Conservation (phyloP, 37 sponge, comb jelly and placozoan genomes). For the Spongilla lacustris region DNA sequence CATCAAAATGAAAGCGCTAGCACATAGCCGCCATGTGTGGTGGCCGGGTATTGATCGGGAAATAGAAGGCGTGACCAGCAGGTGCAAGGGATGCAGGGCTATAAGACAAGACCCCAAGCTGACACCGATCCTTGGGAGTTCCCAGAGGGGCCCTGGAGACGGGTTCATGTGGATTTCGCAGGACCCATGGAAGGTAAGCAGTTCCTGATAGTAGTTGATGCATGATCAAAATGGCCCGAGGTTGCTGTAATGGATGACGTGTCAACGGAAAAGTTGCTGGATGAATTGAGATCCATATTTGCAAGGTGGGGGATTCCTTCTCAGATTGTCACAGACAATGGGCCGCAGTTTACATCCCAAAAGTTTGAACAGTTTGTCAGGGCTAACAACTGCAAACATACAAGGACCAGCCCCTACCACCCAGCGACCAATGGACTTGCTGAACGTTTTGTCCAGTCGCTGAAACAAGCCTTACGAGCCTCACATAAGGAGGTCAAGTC, state of each 20-base stretch:
- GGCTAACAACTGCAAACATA: not conserved
- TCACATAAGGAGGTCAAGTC: slow-evolving; percentile 15
- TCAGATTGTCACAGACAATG: slow-evolving; percentile 43
- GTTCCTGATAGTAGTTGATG: slow-evolving; percentile 8
- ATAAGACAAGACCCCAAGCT: not conserved
- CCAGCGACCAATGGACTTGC: slow-evolving; percentile 37
- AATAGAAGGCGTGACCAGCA: slow-evolving; percentile 1
- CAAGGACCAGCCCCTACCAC: slow-evolving; percentile 24
- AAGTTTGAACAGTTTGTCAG: slow-evolving; percentile 44
- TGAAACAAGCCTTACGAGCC: slow-evolving; percentile 39
- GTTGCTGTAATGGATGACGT: slow-evolving; percentile 1
- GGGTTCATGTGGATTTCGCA: slow-evolving; percentile 19
- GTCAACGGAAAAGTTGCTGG: slow-evolving; percentile 1
- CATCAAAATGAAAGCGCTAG: slow-evolving; percentile 30
- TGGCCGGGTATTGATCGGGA: slow-evolving; percentile 24
- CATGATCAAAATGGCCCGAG: slow-evolving; percentile 2
- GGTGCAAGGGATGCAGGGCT: slow-evolving; percentile 7
- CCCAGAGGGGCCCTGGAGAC: slow-evolving; percentile 8
- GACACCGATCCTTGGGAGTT: slow-evolving; percentile 10
- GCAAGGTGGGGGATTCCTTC: slow-evolving; percentile 28
- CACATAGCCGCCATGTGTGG: slow-evolving; percentile 34
- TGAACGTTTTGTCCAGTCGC: slow-evolving; percentile 32
- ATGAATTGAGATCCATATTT: slow-evolving; percentile 23
- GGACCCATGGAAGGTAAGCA: not conserved
- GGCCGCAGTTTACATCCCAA: slow-evolving; percentile 30